Percentiles rank a stretch among this genome's conserved stretches.
Conservation (phyloP, 1,140 invertebrate species). For the Cherax quadricarinatus region DNA sequence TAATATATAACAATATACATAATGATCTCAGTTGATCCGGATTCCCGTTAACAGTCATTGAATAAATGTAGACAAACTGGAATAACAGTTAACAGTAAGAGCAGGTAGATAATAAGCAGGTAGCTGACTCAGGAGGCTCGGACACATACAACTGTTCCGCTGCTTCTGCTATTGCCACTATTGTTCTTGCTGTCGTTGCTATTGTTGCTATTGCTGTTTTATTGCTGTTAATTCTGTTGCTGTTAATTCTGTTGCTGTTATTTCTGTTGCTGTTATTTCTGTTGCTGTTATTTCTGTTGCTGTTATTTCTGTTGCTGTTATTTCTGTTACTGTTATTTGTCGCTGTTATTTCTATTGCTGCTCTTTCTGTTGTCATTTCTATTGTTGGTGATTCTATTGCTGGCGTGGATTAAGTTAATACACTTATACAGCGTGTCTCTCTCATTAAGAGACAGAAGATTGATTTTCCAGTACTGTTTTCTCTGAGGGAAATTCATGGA, state of each 20-base stretch:
- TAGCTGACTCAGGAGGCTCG: not conserved
- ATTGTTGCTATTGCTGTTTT: not conserved
- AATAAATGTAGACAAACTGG: not conserved
- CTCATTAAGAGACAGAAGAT: no score
- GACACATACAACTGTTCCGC: not conserved
- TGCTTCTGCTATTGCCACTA: no score
- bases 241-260: no score
- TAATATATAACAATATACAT: no score
- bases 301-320: no score
- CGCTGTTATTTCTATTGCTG: not conserved
- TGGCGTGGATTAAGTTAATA: no score
- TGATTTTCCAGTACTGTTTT: no score
- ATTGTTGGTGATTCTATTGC: no score
- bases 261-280: not conserved
- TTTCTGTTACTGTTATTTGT: not conserved
- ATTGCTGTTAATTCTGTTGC: no score
- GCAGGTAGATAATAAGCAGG: not conserved
- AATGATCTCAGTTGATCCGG: no score
- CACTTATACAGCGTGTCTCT: no score
- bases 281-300: not conserved
- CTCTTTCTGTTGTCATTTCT: not conserved
- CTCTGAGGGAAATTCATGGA: no score
- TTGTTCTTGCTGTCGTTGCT: not conserved
- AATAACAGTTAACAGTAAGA: not conserved
- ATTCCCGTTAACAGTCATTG: not conserved